phyloP scores from a whole-genome alignment of 1,140 invertebrate species.

The Apolygus lucorum region DNA sequence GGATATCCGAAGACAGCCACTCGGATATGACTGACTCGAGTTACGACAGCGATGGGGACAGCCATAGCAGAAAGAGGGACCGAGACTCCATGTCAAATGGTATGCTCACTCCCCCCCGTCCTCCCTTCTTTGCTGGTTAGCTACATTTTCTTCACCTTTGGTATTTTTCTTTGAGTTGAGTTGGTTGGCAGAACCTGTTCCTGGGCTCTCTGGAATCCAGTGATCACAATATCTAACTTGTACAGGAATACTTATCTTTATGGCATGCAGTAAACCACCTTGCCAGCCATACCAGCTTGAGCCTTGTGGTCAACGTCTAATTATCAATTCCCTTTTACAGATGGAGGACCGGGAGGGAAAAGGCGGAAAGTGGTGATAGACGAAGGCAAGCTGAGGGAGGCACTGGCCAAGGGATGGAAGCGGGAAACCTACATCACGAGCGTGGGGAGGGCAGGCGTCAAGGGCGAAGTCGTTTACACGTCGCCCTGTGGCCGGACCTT shows the following conservation, averaged over 20 bases:
- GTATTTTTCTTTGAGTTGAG: too few relatives aligned
- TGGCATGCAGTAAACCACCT: too few relatives aligned
- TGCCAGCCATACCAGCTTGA: too few relatives aligned
- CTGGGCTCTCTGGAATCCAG: too few relatives aligned
- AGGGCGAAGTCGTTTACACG: conserved; percentile 80
- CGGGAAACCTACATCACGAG: conserved; percentile 79
- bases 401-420: conserved; percentile 77
- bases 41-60: conserved; percentile 28
- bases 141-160: too few relatives aligned
- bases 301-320: too few relatives aligned
- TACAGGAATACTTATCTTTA: too few relatives aligned
- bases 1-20: conserved; percentile 32
- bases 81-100: conserved; percentile 23
- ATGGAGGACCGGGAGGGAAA: conserved; percentile 25
- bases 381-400: conserved; percentile 57
- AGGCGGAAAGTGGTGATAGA: conserved; percentile 37
- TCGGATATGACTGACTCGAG: conserved; percentile 41
- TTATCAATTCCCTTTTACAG: too few relatives aligned
- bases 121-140: too few relatives aligned
- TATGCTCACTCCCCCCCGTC: too few relatives aligned
- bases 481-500: conserved; percentile 75
- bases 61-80: conserved; percentile 28
- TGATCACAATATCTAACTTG: too few relatives aligned
- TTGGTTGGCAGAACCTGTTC: too few relatives aligned
- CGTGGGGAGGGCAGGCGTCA: conserved; percentile 67